A percentile compares a stretch with the other conserved stretches of the same genome.
phyloP scores from a whole-genome alignment of 2,113 vertebrate species.

The Seriola dumerili region DNA sequence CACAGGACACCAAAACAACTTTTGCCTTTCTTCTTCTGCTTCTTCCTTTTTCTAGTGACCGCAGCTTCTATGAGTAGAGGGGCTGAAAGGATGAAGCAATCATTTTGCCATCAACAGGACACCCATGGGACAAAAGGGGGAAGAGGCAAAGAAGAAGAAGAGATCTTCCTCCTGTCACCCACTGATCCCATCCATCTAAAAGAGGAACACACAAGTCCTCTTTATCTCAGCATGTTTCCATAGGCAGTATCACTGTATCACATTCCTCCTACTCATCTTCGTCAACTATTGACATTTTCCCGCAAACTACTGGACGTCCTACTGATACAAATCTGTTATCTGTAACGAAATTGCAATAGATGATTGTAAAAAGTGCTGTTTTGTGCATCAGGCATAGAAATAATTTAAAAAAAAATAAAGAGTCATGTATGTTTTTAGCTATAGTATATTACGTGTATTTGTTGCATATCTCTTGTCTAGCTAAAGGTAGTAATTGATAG shows the following conservation, averaged over 20 bases:
- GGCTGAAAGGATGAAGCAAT: neutral
- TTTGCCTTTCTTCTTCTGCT: neutral
- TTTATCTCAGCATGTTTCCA: slow-evolving; percentile 71
- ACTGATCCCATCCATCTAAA: slow-evolving; percentile 19
- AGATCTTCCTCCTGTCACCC: neutral
- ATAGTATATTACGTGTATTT: slow-evolving; percentile 60
- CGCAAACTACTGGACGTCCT: slow-evolving; percentile 52
- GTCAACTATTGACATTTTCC: slow-evolving; percentile 38
- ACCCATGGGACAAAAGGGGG: slow-evolving; percentile 6
- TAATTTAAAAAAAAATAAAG: neutral
- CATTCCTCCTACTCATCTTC: neutral
- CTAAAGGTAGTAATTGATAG: slow-evolving; percentile 48
- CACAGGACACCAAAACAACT: neutral
- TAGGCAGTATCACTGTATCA: slow-evolving; percentile 18
- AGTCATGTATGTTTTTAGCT: slow-evolving; percentile 67
- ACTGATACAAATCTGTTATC: slow-evolving; percentile 65
- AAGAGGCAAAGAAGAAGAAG: slow-evolving; percentile 28
- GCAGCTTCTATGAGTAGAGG: slow-evolving; percentile 77
- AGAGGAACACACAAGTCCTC: slow-evolving; percentile 7
- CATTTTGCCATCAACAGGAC: slow-evolving; percentile 1
- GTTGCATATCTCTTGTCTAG: slow-evolving; percentile 57
- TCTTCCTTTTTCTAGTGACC: slow-evolving; percentile 53
- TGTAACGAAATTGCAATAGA: slow-evolving; percentile 72
- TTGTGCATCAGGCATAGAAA: slow-evolving; percentile 77
- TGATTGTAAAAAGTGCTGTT: slow-evolving; percentile 74